Evolutionary conservation across 2,888 invertebrate genomes (phyloP).

Genomic region (Thecophora atra): DNA sequence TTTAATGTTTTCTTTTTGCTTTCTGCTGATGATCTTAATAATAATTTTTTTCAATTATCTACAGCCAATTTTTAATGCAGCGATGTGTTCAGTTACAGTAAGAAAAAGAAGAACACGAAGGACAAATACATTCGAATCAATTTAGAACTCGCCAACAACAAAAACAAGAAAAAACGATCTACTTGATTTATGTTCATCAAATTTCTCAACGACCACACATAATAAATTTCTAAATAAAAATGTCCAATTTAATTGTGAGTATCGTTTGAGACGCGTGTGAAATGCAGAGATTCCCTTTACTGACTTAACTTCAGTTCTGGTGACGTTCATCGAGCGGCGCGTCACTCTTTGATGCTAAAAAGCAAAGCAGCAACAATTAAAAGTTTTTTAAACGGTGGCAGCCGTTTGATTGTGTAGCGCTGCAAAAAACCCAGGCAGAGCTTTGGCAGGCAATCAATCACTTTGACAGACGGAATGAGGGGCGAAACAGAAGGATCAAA

Average conservation of each 20-base stretch:
- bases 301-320: background rate
- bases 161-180: background rate
- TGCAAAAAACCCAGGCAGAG: constrained; percentile 18
- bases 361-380: constrained; percentile 37
- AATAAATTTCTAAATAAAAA: constrained; percentile 56
- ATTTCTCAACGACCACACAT: constrained; percentile 64
- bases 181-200: constrained; percentile 58
- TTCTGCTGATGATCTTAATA: background rate
- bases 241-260: constrained; percentile 28
- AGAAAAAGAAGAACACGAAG: background rate
- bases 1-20: constrained; percentile 6
- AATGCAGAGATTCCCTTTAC: background rate
- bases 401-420: background rate
- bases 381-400: constrained; percentile 11
- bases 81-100: background rate
- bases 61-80: no score
- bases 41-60: no score
- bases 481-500: background rate
- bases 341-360: constrained; percentile 37
- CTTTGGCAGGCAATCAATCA: constrained; percentile 30
- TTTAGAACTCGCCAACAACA: no score
- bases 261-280: constrained; percentile 22
- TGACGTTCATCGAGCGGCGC: background rate
- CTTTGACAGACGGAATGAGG: constrained; percentile 14
- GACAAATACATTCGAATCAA: no score